Conservation (phyloP, 2,113 vertebrate species). For the Crotalus tigris region DNA sequence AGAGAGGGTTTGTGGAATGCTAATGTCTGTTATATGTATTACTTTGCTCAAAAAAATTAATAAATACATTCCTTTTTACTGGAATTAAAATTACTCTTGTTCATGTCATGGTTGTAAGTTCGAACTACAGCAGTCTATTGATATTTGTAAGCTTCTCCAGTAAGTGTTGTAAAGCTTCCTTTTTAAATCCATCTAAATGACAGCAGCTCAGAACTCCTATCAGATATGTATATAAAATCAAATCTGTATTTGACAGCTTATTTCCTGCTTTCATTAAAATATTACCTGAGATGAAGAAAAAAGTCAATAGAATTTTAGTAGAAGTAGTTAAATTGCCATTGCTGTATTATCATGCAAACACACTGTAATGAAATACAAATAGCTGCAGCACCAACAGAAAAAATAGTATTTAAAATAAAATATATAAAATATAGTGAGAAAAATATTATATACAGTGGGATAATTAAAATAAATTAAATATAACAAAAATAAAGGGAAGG, state of each 20-base stretch:
- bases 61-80: neutral
- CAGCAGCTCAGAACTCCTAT: constrained; percentile 47
- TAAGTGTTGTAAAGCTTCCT: constrained; percentile 40
- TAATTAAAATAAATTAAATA: neutral
- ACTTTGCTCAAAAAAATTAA: neutral
- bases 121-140: neutral
- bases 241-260: constrained; percentile 35
- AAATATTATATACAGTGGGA: neutral
- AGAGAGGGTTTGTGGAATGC: neutral
- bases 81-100: neutral
- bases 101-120: neutral
- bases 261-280: constrained; percentile 46
- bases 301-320: constrained; percentile 26
- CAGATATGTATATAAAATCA: constrained; percentile 41
- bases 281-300: constrained; percentile 21
- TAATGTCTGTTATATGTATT: neutral
- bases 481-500: neutral
- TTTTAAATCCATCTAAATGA: constrained; percentile 42
- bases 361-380: neutral
- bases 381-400: neutral
- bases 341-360: constrained; percentile 1
- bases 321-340: constrained; percentile 45
- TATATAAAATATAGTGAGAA: neutral
- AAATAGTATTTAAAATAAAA: neutral
- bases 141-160: neutral